A percentile compares a stretch with the other conserved stretches of the same genome.
phyloP scores from a whole-genome alignment of 2,113 vertebrate genomes.

The Phrynosoma platyrhinos region DNA sequence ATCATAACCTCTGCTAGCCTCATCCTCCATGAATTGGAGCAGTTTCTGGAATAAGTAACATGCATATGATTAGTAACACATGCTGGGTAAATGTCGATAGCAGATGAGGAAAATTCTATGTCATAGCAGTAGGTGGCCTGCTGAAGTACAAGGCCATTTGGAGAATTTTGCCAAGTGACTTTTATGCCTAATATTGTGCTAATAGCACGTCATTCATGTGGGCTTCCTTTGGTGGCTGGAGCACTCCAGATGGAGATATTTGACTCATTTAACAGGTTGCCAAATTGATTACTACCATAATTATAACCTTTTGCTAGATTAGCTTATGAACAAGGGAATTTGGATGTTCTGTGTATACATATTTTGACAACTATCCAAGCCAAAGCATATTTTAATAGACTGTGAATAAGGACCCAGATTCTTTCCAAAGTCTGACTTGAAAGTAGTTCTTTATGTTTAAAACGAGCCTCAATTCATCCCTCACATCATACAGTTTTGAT shows the following conservation, averaged over 20 bases:
- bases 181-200: background rate
- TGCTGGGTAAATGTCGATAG: background rate
- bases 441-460: background rate
- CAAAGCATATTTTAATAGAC: background rate
- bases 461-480: background rate
- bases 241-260: conserved; percentile 1
- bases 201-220: background rate
- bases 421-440: background rate
- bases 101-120: conserved; percentile 5
- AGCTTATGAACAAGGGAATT: background rate
- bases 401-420: background rate
- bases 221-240: conserved; percentile 3
- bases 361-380: background rate
- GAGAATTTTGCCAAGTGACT: background rate
- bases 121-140: background rate
- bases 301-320: background rate
- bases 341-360: background rate
- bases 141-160: background rate
- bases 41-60: background rate
- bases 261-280: background rate
- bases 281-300: background rate
- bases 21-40: background rate
- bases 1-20: background rate
- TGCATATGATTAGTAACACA: background rate
- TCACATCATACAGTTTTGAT: background rate